These are phyloP conservation scores for Augochlorella aurata DNA, from an alignment of 2,888 invertebrate genomes.

Conservation along the genomic window DNA sequence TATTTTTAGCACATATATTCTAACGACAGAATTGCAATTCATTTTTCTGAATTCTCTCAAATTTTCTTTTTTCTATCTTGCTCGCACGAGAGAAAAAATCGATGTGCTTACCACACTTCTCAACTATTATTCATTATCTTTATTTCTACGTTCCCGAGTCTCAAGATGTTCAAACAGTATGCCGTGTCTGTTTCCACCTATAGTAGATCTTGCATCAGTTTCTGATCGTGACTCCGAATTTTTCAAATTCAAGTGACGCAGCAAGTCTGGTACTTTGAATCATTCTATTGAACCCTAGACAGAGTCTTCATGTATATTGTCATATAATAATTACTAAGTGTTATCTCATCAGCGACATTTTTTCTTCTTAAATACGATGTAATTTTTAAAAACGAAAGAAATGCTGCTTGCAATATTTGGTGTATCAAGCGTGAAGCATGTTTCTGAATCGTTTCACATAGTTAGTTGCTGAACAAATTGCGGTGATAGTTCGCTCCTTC, in stretches of 20 bases:
- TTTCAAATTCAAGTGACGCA: conserved; percentile 2
- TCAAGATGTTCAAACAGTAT: too few relatives aligned
- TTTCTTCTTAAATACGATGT: background rate
- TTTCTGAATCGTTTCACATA: too few relatives aligned
- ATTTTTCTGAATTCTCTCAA: conserved; percentile 25
- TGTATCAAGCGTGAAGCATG: too few relatives aligned
- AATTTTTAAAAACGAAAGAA: background rate
- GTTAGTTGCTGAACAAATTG: background rate
- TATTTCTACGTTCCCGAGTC: background rate
- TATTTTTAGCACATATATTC: conserved; percentile 41
- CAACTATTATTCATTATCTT: background rate
- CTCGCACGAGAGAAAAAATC: background rate
- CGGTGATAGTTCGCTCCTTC: background rate
- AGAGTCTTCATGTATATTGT: background rate
- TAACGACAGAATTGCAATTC: conserved; percentile 32
- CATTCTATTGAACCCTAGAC: background rate
- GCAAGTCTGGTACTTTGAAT: background rate
- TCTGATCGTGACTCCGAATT: conserved; percentile 20
- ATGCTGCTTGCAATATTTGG: background rate
- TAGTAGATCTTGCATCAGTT: conserved; percentile 6
- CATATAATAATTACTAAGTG: background rate
- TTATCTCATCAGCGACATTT: background rate
- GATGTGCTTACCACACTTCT: background rate
- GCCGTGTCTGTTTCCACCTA: conserved; percentile 10
- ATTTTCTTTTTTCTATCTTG: background rate